Evolutionary conservation across 2,113 vertebrate species (phyloP).

Genomic region (Haplotaxodon microlepis): DNA sequence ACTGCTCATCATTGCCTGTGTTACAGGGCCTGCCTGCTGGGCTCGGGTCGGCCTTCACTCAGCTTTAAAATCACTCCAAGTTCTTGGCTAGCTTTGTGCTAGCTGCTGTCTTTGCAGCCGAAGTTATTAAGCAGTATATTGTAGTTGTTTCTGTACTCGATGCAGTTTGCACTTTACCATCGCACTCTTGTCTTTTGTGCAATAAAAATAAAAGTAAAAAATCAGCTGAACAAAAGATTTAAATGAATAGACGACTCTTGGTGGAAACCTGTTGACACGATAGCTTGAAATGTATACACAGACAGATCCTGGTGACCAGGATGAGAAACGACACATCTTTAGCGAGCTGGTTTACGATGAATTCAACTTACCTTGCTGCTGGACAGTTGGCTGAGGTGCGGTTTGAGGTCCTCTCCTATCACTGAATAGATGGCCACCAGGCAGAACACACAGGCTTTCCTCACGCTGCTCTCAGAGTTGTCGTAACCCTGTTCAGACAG

Average conservation of each 20-base stretch:
- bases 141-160: background rate
- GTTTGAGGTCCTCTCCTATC: slow-evolving; percentile 95
- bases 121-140: background rate
- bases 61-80: background rate
- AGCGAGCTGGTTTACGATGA: background rate
- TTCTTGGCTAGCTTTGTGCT: background rate
- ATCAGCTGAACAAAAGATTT: background rate
- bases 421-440: slow-evolving; percentile 91
- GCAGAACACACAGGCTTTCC: slow-evolving; percentile 96
- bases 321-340: background rate
- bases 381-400: slow-evolving; percentile 91
- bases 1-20: background rate
- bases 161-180: background rate
- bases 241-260: background rate
- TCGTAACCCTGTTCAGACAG: slow-evolving; percentile 84
- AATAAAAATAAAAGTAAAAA: background rate
- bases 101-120: background rate
- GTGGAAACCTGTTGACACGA: background rate
- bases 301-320: background rate
- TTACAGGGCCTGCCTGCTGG: background rate
- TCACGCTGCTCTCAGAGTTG: slow-evolving; percentile 95
- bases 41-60: background rate
- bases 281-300: background rate
- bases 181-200: background rate
- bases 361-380: slow-evolving; percentile 83